These are phyloP conservation scores for Junonia oenone DNA, from an alignment of 2,888 invertebrate species.

Conservation along the genomic window DNA sequence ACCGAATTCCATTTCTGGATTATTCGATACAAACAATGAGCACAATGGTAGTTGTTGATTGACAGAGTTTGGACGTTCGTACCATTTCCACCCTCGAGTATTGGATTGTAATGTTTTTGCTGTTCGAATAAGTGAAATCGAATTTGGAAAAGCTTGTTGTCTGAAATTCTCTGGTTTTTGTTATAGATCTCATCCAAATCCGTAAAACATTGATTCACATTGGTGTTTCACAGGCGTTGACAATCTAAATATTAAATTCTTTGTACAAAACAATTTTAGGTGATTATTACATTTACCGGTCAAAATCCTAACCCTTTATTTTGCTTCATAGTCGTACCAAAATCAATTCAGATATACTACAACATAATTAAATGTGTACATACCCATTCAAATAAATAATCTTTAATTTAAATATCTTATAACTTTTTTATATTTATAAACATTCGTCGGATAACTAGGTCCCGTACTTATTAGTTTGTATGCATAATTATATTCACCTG, in stretches of 20 bases:
- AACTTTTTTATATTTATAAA: no score
- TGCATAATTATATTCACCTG: not conserved
- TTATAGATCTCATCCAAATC: not conserved
- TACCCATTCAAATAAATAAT: no score
- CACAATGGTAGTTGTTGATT: not conserved
- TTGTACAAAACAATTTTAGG: no score
- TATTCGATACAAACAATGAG: slow-evolving; percentile 1
- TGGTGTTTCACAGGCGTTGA: no score
- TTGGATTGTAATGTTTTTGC: not conserved
- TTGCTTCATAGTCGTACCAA: no score
- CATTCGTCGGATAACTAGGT: not conserved
- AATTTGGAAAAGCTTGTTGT: not conserved
- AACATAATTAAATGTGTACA: no score
- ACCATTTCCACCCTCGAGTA: not conserved
- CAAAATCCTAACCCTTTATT: no score
- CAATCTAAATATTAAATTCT: no score
- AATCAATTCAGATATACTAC: no score
- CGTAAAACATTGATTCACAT: no score
- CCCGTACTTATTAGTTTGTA: not conserved
- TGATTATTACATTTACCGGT: no score
- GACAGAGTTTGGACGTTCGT: not conserved
- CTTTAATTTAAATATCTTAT: no score
- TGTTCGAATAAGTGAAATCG: not conserved
- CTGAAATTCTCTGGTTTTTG: not conserved
- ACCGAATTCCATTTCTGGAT: not conserved